Conservation (phyloP, 2,888 invertebrate species). For the Dilophus febrilis region DNA sequence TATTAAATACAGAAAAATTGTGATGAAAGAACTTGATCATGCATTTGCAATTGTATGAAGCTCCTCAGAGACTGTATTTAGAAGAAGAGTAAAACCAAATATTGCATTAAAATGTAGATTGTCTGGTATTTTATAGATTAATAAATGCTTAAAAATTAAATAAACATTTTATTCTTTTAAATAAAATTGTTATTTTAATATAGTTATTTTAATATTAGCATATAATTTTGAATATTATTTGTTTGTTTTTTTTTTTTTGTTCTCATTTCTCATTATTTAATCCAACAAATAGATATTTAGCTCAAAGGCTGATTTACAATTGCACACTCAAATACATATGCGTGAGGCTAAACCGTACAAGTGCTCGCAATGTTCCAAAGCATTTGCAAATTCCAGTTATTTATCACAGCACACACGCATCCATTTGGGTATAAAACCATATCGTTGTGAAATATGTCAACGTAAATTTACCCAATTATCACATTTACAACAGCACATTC, state of each 20-base stretch:
- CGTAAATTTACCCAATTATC: constrained; percentile 97
- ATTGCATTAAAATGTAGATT: no score
- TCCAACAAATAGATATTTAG: constrained; percentile 98
- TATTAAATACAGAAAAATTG: no score
- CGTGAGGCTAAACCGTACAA: constrained; percentile 99
- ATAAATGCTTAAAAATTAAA: no score
- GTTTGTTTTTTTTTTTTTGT: constrained; percentile 5
- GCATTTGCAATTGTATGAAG: no score
- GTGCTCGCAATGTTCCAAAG: constrained; percentile 97
- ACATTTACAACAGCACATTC: constrained; percentile 97
- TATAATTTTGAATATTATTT: background rate
- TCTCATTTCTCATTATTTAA: constrained; percentile 35
- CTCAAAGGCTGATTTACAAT: constrained; percentile 90
- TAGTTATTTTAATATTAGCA: no score
- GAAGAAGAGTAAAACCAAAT: no score
- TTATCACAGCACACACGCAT: constrained; percentile 98
- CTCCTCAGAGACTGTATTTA: no score
- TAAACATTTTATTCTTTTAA: background rate
- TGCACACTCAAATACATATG: constrained; percentile 96
- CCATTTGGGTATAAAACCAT: constrained; percentile 97
- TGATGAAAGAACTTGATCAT: no score
- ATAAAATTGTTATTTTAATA: background rate
- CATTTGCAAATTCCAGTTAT: constrained; percentile 98
- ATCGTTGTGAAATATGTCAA: constrained; percentile 95
- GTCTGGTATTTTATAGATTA: no score